These are phyloP conservation scores for Eubasilissa splendida DNA, from an alignment of 2,888 invertebrate species.

Conservation along the genomic window DNA sequence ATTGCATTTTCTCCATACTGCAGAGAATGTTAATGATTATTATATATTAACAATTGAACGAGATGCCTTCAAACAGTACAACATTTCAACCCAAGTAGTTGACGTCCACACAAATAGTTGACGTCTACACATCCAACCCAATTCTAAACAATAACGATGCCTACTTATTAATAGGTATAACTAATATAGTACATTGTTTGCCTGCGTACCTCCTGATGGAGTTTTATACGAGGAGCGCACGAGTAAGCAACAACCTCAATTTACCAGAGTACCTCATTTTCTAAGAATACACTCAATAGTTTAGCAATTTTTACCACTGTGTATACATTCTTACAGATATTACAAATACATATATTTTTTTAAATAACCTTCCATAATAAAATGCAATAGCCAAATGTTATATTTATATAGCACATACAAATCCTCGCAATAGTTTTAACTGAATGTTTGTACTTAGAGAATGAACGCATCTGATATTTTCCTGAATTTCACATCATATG, in stretches of 20 bases:
- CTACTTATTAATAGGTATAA: conserved; percentile 39
- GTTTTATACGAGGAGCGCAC: conserved; percentile 28
- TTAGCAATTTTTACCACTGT: conserved; percentile 51
- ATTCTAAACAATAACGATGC: conserved; percentile 37
- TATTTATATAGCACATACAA: conserved; percentile 56
- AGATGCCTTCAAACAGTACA: conserved; percentile 74
- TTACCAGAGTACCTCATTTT: conserved; percentile 59
- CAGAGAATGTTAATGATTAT: conserved; percentile 54
- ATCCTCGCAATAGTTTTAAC: conserved; percentile 56
- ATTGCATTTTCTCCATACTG: conserved; percentile 57
- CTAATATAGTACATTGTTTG: conserved; percentile 19
- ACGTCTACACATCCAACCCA: conserved; percentile 41
- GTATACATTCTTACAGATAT: conserved; percentile 60
- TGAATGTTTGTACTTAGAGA: conserved; percentile 57
- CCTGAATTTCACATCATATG: conserved; percentile 39
- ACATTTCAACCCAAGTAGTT: conserved; percentile 64
- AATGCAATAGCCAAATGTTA: conserved; percentile 69
- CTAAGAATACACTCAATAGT: conserved; percentile 58
- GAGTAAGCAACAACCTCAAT: conserved; percentile 52
- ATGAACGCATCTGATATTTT: conserved; percentile 54
- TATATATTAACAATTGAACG: conserved; percentile 62
- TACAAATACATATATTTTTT: conserved; percentile 71
- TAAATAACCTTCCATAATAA: conserved; percentile 71
- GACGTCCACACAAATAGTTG: conserved; percentile 51
- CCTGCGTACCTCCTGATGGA: conserved; percentile 16